Evolutionary conservation across 2,888 invertebrate genomes (phyloP), one percentile per base, ranked within the genome.

Genomic region (Andrena haemorrhoa): DNA sequence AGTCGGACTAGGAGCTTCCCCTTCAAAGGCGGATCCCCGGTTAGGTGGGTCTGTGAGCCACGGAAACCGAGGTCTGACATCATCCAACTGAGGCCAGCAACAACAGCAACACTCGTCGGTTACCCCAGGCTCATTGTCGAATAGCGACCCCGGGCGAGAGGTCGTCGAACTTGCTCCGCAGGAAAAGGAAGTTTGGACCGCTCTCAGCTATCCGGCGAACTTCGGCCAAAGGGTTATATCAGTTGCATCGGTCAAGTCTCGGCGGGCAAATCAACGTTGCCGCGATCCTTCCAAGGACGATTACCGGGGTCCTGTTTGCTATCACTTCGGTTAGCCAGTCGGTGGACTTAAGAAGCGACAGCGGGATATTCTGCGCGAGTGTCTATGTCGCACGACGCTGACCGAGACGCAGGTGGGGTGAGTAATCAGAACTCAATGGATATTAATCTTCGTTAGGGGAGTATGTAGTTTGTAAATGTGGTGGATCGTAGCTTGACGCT

Each of bases 21-120:
- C 85, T 83, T 90, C 89, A 89, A 91, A 90, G 90, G 84, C 73
- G 69, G 73, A 82, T n/a, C 53, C 64, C 41, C 35, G 73, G 82
- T 75, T 86, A 60, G 78, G 69, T 64, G 61, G 79, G 75, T 71
- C 81, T 60, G 35, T 23, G 75, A 83, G 64, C 80, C 82, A 72
- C 72, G 78, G 81, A 87, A 88, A 76, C 86, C 75, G 79, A 72
- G 87, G 82, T 82, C 84, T 83, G 87, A 64, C 61, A 53, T 82
- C 84, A 66, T 84, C 87, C 76, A 82, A 82, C 86, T 79, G 41
- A 66, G 51, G 47, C 58, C 33, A 53, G 53, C 35, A 74, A 56
- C 69, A 85, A 84, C 86, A 86, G 74, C 63, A 63, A 75, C 68
- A 47, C 29, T 61, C 69, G 70, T 60, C 7, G 80, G 82, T 83